These are phyloP conservation scores for Coranthus polyacanthus DNA, from an alignment of 2,797 vertebrate species.

Conservation along the genomic window DNA sequence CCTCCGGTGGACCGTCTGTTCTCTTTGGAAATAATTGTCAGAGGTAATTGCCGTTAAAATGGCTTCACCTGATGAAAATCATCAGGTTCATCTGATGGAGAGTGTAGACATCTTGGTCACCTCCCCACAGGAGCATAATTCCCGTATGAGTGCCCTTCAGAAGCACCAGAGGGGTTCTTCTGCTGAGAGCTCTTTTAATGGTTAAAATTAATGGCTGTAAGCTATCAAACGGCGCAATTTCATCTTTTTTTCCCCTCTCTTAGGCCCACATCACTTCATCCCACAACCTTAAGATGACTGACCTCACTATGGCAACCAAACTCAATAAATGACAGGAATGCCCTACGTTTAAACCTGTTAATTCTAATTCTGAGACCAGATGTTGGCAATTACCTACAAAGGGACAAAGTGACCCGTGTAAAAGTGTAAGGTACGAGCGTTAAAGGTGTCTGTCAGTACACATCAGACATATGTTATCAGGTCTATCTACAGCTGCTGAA, in stretches of 20 bases:
- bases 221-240: conserved; percentile 51
- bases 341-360: conserved; percentile 5
- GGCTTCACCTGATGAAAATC: conserved; percentile 54
- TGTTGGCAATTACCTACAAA: conserved; percentile 23
- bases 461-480: conserved; percentile 1
- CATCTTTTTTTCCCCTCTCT: not conserved
- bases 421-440: not conserved
- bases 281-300: conserved; percentile 24
- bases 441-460: not conserved
- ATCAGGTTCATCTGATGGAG: conserved; percentile 39
- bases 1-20: conserved; percentile 14
- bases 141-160: conserved; percentile 46
- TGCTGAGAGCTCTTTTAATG: conserved; percentile 52
- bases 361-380: conserved; percentile 20
- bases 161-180: conserved; percentile 33
- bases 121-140: conserved; percentile 12
- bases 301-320: conserved; percentile 46
- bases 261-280: conserved; percentile 25
- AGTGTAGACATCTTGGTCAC: not conserved
- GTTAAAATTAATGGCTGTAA: conserved; percentile 55
- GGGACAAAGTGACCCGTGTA: conserved; percentile 2
- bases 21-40: conserved; percentile 47
- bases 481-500: conserved; percentile 10
- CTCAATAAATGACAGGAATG: conserved; percentile 25
- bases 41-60: conserved; percentile 59